Conservation (phyloP, 2,797 vertebrate species). For the Microcaecilia unicolor region DNA sequence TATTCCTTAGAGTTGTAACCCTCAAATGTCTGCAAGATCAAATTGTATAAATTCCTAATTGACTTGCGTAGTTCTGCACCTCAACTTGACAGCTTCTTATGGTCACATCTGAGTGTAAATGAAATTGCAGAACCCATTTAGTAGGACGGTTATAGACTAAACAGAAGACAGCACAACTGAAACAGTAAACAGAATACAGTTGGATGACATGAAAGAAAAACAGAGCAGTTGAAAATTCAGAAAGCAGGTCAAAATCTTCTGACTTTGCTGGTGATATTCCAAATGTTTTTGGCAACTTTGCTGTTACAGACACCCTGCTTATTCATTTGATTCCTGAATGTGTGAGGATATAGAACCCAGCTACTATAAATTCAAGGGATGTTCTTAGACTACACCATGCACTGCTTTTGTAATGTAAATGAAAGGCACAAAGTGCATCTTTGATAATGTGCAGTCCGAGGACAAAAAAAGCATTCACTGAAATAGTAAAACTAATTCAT, state of each 20-base stretch:
- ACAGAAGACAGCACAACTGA: constrained; percentile 5
- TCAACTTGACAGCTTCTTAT: constrained; percentile 25
- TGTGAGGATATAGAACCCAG: constrained; percentile 35
- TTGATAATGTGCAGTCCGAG: constrained; percentile 78
- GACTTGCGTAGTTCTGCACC: constrained; percentile 12
- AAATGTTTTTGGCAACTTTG: constrained; percentile 31
- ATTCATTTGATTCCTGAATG: constrained; percentile 29
- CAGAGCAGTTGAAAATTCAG: not conserved
- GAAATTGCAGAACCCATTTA: constrained; percentile 9
- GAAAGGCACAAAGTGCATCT: constrained; percentile 70
- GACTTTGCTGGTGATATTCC: constrained; percentile 25
- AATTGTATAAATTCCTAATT: constrained; percentile 23
- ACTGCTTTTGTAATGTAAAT: constrained; percentile 79
- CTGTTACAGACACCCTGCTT: constrained; percentile 1
- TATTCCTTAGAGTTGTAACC: constrained; percentile 18
- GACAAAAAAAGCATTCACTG: constrained; percentile 68
- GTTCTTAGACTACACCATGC: constrained; percentile 46
- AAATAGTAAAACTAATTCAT: constrained; percentile 79
- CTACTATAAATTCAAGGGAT: constrained; percentile 59
- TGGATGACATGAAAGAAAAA: not conserved
- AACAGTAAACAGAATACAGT: not conserved
- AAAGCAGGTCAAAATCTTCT: constrained; percentile 24
- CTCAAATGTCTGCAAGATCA: constrained; percentile 19
- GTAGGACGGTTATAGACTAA: not conserved
- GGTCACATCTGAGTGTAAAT: constrained; percentile 11